These are phyloP conservation scores for Atherinomorus stipes DNA, from an alignment of 2,113 vertebrate species.

Conservation along the genomic window DNA sequence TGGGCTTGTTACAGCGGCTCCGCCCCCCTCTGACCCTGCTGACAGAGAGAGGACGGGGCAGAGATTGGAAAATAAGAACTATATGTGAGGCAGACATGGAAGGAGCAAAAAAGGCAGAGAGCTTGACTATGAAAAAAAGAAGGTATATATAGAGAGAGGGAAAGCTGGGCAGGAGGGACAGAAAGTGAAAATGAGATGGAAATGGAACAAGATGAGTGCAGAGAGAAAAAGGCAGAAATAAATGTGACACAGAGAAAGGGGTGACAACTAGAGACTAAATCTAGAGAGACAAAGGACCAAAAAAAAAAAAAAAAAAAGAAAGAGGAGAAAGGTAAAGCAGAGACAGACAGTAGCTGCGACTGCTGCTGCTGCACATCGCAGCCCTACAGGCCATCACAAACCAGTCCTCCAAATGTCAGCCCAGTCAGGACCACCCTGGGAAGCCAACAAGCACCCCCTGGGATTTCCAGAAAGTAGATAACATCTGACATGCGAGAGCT, in stretches of 20 bases:
- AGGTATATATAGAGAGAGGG: background rate
- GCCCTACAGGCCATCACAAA: constrained; percentile 60
- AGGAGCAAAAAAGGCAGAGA: background rate
- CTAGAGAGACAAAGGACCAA: background rate
- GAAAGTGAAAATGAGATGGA: constrained; percentile 52
- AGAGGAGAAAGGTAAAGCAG: constrained; percentile 1
- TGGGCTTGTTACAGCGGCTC: constrained; percentile 37
- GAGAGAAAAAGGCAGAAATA: constrained; percentile 17
- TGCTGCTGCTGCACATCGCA: constrained; percentile 45
- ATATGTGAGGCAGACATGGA: background rate
- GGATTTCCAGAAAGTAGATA: constrained; percentile 66
- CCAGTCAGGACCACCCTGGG: constrained; percentile 67
- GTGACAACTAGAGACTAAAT: constrained; percentile 60
- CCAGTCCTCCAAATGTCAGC: constrained; percentile 75
- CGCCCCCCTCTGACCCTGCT: constrained; percentile 30
- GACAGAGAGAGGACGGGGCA: constrained; percentile 1
- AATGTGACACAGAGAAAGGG: constrained; percentile 52
- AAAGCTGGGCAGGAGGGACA: constrained; percentile 12
- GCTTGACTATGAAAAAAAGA: constrained; percentile 16
- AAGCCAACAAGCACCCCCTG: constrained; percentile 60
- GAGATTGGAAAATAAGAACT: constrained; percentile 9
- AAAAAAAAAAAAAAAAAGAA: constrained; percentile 7
- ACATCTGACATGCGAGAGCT: constrained; percentile 59
- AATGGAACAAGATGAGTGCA: constrained; percentile 36
- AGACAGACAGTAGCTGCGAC: constrained; percentile 58